Base-by-base conservation (phyloP, 1,140 invertebrate genomes). In the Heterodera schachtii region DNA sequence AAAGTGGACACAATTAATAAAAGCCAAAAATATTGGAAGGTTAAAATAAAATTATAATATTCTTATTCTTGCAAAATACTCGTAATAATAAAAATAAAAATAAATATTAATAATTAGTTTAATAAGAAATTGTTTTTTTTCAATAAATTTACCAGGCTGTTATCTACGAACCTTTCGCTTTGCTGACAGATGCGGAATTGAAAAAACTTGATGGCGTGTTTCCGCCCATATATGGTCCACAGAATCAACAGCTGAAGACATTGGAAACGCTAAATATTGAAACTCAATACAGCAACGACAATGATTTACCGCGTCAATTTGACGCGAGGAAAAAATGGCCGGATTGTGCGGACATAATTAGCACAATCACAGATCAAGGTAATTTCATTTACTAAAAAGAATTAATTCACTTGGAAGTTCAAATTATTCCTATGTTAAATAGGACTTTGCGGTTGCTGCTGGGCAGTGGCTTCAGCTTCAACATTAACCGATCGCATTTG, bases 401-500 rank as follows among this genome's bases (percentile, higher is more conserved):
- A 21, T 43, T 31, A 8, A 8, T 9, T 8, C 49, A 8, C 11
- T 52, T 52, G 7, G 11, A 52, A 52, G 11, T 52, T 52, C 49
- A 52, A 52, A 8, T 52, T 52, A 8, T 52, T 52, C 49, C 31
- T 31, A 31, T 52, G 49, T 52, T 11, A 11, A 60, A 60, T 60
- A 71, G 69, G 21, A 6, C 84, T 85, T 67, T 92, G 92, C 86
- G 91, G 91, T 43, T 57, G 73, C 16, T 83, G 70, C 52, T 91
- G 90, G 16, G 91, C 90, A 9, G 80, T 57, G 49, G 49, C 73
- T 13, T 66, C 19, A 73, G 81, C 47, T 13, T 73, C 69, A 71
- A 49, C 78, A 1, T 96, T 97, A 93, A 94, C 94, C 19, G 96
- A 97, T 90, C 91, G 95, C 74, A 92, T 92, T 71, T 97, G 96